Evolutionary conservation across 1,140 invertebrate species (phyloP).

Genomic region (Trachelipus rathkii): DNA sequence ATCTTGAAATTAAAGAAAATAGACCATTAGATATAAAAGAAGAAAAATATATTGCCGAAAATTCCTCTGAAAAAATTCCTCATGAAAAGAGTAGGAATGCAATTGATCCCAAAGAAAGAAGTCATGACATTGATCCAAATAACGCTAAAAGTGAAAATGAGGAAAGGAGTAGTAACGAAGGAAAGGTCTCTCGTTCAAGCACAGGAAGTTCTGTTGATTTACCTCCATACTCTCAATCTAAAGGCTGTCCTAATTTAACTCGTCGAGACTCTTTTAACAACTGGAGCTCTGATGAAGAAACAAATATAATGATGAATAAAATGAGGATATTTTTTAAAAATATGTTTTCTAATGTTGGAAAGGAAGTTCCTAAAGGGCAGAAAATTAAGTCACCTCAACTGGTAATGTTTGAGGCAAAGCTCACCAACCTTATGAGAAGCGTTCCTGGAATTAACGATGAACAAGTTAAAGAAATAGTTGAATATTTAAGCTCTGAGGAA

Average conservation of each 20-base stretch:
- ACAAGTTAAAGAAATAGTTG: conserved; percentile 83
- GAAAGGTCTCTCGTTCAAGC: conserved; percentile 44
- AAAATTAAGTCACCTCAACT: conserved; percentile 69
- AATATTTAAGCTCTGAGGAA: conserved; percentile 83
- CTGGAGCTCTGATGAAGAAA: conserved; percentile 88
- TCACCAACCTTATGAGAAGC: conserved; percentile 85
- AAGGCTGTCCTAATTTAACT: conserved; percentile 56
- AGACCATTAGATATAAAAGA: not conserved
- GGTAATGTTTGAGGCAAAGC: conserved; percentile 79
- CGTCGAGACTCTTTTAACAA: conserved; percentile 87
- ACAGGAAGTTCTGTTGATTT: conserved; percentile 44
- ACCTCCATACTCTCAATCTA: conserved; percentile 44
- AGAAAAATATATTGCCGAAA: not conserved
- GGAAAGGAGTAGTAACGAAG: conserved; percentile 42
- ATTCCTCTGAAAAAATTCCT: not conserved
- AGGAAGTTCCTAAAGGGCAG: conserved; percentile 34
- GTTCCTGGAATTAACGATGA: conserved; percentile 83
- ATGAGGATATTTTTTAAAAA: conserved; percentile 82
- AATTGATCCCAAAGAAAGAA: conserved; percentile 29
- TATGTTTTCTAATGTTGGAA: conserved; percentile 39
- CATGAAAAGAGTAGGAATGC: conserved; percentile 16
- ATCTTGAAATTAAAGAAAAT: not conserved
- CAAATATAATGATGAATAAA: conserved; percentile 90
- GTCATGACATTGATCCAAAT: conserved; percentile 38
- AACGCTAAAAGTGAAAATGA: conserved; percentile 39